Evolutionary conservation across 2,797 vertebrate genomes (phyloP).

Genomic region (Hippopotamyrus pictus): DNA sequence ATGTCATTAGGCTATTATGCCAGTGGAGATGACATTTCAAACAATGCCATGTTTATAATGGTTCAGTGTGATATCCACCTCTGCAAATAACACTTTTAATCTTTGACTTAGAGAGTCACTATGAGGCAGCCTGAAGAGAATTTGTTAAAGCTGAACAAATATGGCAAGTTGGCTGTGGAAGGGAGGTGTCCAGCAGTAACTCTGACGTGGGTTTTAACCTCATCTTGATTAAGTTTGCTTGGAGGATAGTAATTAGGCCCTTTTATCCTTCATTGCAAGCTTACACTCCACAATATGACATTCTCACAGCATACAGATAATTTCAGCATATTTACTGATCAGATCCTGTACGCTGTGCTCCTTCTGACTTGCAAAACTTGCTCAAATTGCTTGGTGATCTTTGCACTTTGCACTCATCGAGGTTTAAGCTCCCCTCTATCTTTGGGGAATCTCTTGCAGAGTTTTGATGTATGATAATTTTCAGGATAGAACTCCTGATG

Average conservation of each 20-base stretch:
- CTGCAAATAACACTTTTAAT: constrained; percentile 8
- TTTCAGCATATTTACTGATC: neutral
- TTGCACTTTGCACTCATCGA: neutral
- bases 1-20: neutral
- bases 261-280: neutral
- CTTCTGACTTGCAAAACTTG: neutral
- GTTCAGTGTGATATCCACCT: neutral
- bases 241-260: neutral
- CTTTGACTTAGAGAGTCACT: neutral
- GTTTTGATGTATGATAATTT: neutral
- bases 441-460: neutral
- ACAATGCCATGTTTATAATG: neutral
- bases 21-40: constrained; percentile 11
- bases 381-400: neutral
- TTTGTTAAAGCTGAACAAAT: neutral
- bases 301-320: neutral
- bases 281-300: neutral
- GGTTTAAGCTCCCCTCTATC: neutral
- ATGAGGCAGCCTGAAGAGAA: neutral
- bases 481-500: neutral
- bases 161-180: neutral
- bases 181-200: neutral
- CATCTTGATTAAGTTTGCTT: neutral
- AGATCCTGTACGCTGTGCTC: neutral
- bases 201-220: neutral